These are phyloP conservation scores for Drosophila sp. DNA, from an alignment of 1,140 invertebrate species.

Conservation along the genomic window DNA sequence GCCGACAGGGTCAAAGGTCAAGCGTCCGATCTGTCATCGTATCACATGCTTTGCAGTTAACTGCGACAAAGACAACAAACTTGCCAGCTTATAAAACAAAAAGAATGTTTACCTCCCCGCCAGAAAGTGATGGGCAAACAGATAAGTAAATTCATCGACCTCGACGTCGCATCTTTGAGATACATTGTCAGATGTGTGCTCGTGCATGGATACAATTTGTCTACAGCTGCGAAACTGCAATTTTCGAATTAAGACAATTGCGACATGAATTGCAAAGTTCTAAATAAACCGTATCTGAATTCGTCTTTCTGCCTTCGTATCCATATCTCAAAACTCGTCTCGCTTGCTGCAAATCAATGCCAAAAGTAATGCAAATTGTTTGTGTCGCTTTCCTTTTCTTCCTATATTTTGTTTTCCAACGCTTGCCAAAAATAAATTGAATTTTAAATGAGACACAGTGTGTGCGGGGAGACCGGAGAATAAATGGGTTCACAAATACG, in stretches of 20 bases:
- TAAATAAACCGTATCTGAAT: conserved; percentile 27
- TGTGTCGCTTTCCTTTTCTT: conserved; percentile 13
- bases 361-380: conserved; percentile 74
- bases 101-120: not conserved
- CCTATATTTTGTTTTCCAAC: conserved; percentile 20
- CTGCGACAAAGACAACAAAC: conserved; percentile 15
- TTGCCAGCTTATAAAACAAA: conserved; percentile 18
- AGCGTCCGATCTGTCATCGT: conserved; percentile 38
- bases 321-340: conserved; percentile 19
- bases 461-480: not conserved
- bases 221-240: conserved; percentile 66
- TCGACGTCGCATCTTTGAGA: conserved; percentile 23
- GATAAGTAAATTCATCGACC: conserved; percentile 27
- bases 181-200: conserved; percentile 59
- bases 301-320: not conserved
- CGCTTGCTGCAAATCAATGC: conserved; percentile 67
- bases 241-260: conserved; percentile 83
- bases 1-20: conserved; percentile 67
- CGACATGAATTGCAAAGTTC: conserved; percentile 58
- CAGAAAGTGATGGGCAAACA: conserved; percentile 20
- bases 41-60: conserved; percentile 33
- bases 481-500: conserved; percentile 26
- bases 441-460: conserved; percentile 67
- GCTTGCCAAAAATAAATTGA: conserved; percentile 71
- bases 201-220: conserved; percentile 73